Evolutionary conservation across 2,113 vertebrate genomes (phyloP), one percentile per base, ranked within the genome.

Genomic region (Antigone vipio): DNA sequence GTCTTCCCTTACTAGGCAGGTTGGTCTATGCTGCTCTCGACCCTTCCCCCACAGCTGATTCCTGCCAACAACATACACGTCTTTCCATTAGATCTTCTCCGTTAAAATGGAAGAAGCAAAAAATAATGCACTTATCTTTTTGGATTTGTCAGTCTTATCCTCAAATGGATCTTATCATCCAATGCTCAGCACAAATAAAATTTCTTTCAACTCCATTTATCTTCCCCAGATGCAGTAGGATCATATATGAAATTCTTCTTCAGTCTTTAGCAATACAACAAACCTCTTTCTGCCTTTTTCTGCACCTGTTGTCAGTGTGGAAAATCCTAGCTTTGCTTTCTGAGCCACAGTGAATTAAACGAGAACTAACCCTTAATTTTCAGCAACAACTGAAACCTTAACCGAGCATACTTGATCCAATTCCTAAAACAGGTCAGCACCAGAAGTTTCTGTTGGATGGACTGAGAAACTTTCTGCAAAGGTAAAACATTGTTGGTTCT

Each of bases 121-220:
- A 93, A 95, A 89, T 86, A 95, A 95, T 66, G 92, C 78, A 96
- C 63, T 96, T 94, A 95, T 93, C 69, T 89, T 66, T 76, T 63
- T 22, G 14, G 53, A 94, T 95, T 96, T 95, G 77, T 93, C 84
- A 87, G 62, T 73, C 89, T 76, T 84, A 91, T 58, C 75, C 66
- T 95, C 87, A 93, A 93, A 96, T 66, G 59, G 77, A 95, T 95
- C 90, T 96, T 96, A 93, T 85, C 44, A 15, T 94, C 30, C 60
- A 86, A 71, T 76, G 89, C 71, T 85, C 86, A 59, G 84, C 45
- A 95, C 66, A 92, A 95, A 93, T 85, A 91, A 78, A 91, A 93
- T 96, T 95, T 91, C 66, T 93, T 89, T 85, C 74, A 92, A 82
- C 62, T 88, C 84, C 74, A 84, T 96, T 95, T 93, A 91, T 91